A percentile compares a stretch with the other conserved stretches of the same genome.
These are phyloP conservation scores for Anomalospiza imberbis DNA, from an alignment of 2,797 vertebrate genomes.

Conservation along the genomic window DNA sequence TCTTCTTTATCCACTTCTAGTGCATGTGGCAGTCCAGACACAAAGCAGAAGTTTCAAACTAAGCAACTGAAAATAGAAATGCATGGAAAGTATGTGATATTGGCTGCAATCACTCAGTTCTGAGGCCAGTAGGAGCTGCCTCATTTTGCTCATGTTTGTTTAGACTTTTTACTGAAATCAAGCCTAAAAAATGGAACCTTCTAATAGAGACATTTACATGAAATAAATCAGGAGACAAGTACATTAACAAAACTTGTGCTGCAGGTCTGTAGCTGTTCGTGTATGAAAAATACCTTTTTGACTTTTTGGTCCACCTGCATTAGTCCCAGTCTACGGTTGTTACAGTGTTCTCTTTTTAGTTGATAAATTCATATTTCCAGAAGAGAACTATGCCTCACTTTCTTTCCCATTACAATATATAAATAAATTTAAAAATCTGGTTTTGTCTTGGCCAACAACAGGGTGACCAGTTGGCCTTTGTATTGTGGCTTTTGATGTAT, in stretches of 20 bases:
- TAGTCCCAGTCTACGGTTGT: background rate
- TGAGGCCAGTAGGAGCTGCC: background rate
- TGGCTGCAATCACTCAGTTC: background rate
- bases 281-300: background rate
- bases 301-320: background rate
- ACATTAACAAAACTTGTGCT: background rate
- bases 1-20: background rate
- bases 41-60: background rate
- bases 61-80: background rate
- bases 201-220: background rate
- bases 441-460: background rate
- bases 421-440: background rate
- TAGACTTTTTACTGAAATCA: background rate
- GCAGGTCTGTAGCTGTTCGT: background rate
- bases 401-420: background rate
- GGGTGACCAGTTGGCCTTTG: background rate
- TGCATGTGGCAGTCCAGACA: background rate
- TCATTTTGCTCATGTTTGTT: background rate
- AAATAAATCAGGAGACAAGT: background rate
- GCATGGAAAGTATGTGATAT: background rate
- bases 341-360: background rate
- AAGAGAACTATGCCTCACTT: background rate
- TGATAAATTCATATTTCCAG: background rate
- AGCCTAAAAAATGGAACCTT: background rate
- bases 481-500: background rate